Percentiles rank a stretch among this genome's conserved stretches.
Evolutionary conservation across 2,888 invertebrate genomes (phyloP).

Genomic region (Synergus umbraculus): DNA sequence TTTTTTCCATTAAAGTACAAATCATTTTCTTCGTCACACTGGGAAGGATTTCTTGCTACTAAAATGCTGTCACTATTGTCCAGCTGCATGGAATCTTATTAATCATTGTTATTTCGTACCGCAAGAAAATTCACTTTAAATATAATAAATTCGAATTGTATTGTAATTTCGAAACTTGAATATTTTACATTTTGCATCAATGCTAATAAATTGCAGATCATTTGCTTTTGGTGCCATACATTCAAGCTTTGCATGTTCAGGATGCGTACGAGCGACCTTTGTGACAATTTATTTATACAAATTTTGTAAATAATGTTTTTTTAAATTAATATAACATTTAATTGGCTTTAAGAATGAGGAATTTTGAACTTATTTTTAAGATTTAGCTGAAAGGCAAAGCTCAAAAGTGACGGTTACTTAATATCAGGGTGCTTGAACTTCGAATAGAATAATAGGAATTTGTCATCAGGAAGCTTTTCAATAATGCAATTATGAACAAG

Average conservation of each 20-base stretch:
- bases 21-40: background rate
- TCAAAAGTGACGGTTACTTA: background rate
- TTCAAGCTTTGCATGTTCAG: background rate
- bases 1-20: background rate
- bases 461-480: no score
- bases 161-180: background rate
- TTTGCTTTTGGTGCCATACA: background rate
- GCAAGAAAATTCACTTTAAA: background rate
- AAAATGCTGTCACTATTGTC: background rate
- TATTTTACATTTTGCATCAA: background rate
- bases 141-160: background rate
- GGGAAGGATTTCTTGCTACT: background rate
- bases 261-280: slow-evolving; percentile 9
- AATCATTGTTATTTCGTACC: background rate
- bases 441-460: no score
- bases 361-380: background rate
- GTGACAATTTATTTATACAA: background rate
- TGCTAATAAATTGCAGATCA: background rate
- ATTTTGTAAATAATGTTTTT: background rate
- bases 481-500: no score
- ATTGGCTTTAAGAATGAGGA: background rate
- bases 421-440: background rate
- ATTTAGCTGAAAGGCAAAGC: background rate
- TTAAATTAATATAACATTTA: background rate
- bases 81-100: background rate